Evolutionary conservation across 2,888 invertebrate species (phyloP).

Genomic region (Stegana nigrithorax): DNA sequence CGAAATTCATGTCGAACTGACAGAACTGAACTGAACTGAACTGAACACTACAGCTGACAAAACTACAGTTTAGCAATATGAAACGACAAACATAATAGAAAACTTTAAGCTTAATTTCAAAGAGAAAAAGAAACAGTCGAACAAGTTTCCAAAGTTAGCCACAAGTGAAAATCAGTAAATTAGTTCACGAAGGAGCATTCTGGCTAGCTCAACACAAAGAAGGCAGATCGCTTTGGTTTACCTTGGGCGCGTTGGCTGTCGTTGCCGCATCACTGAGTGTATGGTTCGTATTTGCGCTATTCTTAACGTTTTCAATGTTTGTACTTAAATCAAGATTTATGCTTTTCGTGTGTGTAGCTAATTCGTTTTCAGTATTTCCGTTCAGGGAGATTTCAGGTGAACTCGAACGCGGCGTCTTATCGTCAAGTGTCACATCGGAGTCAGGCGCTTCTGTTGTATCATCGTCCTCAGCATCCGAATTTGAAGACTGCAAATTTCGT

Average conservation of each 20-base stretch:
- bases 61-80: too few relatives aligned
- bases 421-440: background rate
- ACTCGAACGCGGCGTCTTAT: background rate
- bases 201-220: background rate
- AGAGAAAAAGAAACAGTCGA: background rate
- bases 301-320: background rate
- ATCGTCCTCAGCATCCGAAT: slow-evolving; percentile 1
- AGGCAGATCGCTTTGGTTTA: background rate
- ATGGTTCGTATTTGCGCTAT: background rate
- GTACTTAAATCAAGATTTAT: slow-evolving; percentile 12
- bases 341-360: background rate
- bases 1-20: too few relatives aligned
- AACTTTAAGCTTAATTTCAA: too few relatives aligned
- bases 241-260: background rate
- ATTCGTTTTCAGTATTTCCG: background rate
- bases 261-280: background rate
- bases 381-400: background rate
- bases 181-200: background rate
- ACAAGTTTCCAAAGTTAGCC: slow-evolving; percentile 8
- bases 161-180: too few relatives aligned
- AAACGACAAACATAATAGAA: too few relatives aligned
- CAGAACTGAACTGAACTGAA: too few relatives aligned
- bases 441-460: background rate
- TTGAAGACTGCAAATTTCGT: slow-evolving; percentile 1
- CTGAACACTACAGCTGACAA: too few relatives aligned